A percentile compares a stretch with the other conserved stretches of the same genome.
Evolutionary conservation across 2,888 invertebrate genomes (phyloP).

Genomic region (Xanthia togata): DNA sequence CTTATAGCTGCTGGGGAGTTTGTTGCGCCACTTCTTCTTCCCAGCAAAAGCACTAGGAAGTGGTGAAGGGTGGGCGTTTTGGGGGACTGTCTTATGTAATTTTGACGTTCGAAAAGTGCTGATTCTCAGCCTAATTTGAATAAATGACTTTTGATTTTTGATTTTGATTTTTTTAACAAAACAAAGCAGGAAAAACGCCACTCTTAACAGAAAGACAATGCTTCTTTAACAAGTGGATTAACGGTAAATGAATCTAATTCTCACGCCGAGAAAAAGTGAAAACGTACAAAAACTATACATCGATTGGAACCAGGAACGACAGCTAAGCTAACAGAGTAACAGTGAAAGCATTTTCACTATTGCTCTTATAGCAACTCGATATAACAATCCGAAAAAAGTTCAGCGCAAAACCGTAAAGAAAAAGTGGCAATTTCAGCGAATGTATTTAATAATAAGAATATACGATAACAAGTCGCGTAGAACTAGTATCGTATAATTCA

Average conservation of each 20-base stretch:
- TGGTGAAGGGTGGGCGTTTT: too few relatives aligned
- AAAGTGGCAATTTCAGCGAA: neutral
- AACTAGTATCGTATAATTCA: too few relatives aligned
- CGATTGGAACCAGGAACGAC: slow-evolving; percentile 34
- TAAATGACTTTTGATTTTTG: too few relatives aligned
- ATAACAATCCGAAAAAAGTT: slow-evolving; percentile 1
- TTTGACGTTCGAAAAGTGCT: too few relatives aligned
- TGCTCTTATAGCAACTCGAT: neutral
- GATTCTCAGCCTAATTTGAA: too few relatives aligned
- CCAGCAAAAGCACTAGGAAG: too few relatives aligned
- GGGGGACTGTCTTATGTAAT: too few relatives aligned
- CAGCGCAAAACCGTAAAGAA: neutral
- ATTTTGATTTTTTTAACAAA: too few relatives aligned
- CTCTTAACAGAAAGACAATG: slow-evolving; percentile 32
- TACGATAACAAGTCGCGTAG: too few relatives aligned
- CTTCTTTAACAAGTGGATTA: slow-evolving; percentile 31
- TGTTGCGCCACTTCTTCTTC: too few relatives aligned
- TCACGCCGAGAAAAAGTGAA: slow-evolving; percentile 52
- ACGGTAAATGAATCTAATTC: slow-evolving; percentile 30
- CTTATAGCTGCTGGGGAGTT: too few relatives aligned
- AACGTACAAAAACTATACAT: slow-evolving; percentile 42
- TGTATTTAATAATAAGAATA: too few relatives aligned
- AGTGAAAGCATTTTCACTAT: slow-evolving; percentile 52
- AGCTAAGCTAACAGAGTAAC: slow-evolving; percentile 36
- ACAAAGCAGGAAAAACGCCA: slow-evolving; percentile 18